These are phyloP conservation scores for Nomada hirtipes DNA, from an alignment of 2,888 invertebrate species.

Conservation along the genomic window DNA sequence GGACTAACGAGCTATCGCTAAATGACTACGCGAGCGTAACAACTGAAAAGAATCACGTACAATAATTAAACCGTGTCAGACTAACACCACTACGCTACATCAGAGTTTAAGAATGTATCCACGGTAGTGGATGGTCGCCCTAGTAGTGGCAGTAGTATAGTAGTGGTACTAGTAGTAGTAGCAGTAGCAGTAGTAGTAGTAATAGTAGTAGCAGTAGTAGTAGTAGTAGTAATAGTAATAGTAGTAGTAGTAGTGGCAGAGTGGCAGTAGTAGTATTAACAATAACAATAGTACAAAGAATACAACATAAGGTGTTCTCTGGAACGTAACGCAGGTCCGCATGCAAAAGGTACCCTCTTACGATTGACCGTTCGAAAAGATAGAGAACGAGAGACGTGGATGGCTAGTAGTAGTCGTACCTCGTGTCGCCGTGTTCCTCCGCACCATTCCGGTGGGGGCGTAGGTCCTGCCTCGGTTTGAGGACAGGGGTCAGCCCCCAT, in stretches of 20 bases:
- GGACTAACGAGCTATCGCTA: constrained; percentile 54
- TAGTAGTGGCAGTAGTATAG: not conserved
- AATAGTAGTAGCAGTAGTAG: too few relatives aligned
- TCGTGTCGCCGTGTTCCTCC: constrained; percentile 90
- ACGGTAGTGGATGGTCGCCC: constrained; percentile 17
- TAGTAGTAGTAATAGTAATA: not conserved
- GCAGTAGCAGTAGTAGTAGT: not conserved
- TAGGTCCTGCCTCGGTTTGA: constrained; percentile 97
- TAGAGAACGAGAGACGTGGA: constrained; percentile 42
- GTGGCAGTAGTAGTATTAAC: not conserved
- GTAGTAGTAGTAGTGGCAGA: constrained; percentile 4
- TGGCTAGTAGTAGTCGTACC: constrained; percentile 84
- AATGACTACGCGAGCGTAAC: constrained; percentile 39
- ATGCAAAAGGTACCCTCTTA: constrained; percentile 50
- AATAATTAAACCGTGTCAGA: constrained; percentile 37
- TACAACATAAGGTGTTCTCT: not conserved
- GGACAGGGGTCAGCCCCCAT: constrained; percentile 99
- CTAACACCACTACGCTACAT: constrained; percentile 58
- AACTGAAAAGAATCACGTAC: constrained; percentile 42
- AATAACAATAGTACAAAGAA: constrained; percentile 17
- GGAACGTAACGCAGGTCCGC: constrained; percentile 32
- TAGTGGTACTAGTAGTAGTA: constrained; percentile 14
- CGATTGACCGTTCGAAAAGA: constrained; percentile 46
- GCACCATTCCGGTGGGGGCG: constrained; percentile 90
- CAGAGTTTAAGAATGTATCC: constrained; percentile 31